Percentiles rank a stretch among this genome's conserved stretches.
phyloP scores from a whole-genome alignment of 1,140 invertebrate species.

The Formica exsecta region DNA sequence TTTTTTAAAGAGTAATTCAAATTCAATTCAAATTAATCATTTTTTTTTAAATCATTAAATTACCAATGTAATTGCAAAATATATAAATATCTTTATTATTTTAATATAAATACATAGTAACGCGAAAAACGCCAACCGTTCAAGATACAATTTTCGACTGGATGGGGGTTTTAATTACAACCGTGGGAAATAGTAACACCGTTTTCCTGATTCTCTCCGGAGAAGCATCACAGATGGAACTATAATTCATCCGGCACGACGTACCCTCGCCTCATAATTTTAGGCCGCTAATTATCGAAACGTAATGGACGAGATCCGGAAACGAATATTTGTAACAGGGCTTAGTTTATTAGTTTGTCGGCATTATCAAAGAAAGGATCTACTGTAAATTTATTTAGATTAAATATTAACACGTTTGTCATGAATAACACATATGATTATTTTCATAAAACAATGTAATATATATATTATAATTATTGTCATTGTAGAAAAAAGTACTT shows the following conservation, averaged over 20 bases:
- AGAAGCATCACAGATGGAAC: constrained; percentile 71
- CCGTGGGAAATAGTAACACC: constrained; percentile 63
- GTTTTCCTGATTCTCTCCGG: constrained; percentile 60
- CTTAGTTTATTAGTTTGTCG: constrained; percentile 52
- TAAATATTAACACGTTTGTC: constrained; percentile 7
- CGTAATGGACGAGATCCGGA: constrained; percentile 11
- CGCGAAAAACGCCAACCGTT: background rate
- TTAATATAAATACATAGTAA: background rate
- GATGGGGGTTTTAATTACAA: constrained; percentile 42
- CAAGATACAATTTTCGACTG: background rate
- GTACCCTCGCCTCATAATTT: constrained; percentile 63
- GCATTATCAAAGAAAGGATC: constrained; percentile 13
- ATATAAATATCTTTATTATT: constrained; percentile 12
- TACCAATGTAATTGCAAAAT: background rate
- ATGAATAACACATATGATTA: constrained; percentile 8
- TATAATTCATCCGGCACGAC: constrained; percentile 66
- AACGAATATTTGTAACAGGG: constrained; percentile 58
- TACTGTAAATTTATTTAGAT: constrained; percentile 1
- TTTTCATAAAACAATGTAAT: background rate
- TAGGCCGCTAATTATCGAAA: constrained; percentile 57
- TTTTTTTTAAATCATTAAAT: background rate
- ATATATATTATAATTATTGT: no score
- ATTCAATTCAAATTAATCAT: background rate
- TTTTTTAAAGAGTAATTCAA: background rate
- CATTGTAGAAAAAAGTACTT: background rate